phyloP scores from a whole-genome alignment of 2,888 invertebrate genomes.

The Acanthoscelides obtectus region DNA sequence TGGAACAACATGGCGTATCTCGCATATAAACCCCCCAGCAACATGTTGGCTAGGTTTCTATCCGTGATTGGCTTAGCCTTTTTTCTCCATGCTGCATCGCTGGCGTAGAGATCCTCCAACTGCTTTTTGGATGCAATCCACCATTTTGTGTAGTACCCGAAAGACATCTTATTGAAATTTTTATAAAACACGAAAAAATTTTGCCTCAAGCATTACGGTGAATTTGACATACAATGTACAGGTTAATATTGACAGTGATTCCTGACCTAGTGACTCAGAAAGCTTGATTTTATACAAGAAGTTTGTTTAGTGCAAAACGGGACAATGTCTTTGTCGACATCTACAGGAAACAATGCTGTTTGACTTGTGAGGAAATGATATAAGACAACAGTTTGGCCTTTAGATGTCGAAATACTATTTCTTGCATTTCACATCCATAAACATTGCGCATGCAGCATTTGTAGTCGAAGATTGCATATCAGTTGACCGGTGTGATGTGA shows the following conservation, averaged over 20 bases:
- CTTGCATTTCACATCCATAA: no score
- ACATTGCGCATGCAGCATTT: no score
- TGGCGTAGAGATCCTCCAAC: slow-evolving; percentile 41
- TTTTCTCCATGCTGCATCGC: slow-evolving; percentile 40
- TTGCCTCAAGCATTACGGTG: background rate
- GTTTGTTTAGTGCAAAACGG: no score
- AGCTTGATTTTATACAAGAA: no score
- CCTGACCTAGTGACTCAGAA: no score
- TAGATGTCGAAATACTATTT: no score
- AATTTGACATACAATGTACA: background rate
- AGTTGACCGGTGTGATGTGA: no score
- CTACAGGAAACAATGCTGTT: no score
- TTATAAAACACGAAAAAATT: background rate
- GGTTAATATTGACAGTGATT: background rate
- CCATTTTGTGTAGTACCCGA: slow-evolving; percentile 48
- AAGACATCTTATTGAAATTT: slow-evolving; percentile 41
- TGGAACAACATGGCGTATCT: slow-evolving; percentile 54
- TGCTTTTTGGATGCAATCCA: slow-evolving; percentile 49
- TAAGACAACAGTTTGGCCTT: no score
- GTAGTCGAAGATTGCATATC: no score
- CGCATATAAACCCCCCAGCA: slow-evolving; percentile 51
- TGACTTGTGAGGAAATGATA: no score
- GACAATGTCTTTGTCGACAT: no score
- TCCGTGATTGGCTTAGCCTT: slow-evolving; percentile 41
- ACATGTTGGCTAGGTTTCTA: slow-evolving; percentile 49